Evolutionary conservation across 2,113 vertebrate genomes (phyloP), one percentile per base, ranked within the genome.

Genomic region (Zapus hudsonius): DNA sequence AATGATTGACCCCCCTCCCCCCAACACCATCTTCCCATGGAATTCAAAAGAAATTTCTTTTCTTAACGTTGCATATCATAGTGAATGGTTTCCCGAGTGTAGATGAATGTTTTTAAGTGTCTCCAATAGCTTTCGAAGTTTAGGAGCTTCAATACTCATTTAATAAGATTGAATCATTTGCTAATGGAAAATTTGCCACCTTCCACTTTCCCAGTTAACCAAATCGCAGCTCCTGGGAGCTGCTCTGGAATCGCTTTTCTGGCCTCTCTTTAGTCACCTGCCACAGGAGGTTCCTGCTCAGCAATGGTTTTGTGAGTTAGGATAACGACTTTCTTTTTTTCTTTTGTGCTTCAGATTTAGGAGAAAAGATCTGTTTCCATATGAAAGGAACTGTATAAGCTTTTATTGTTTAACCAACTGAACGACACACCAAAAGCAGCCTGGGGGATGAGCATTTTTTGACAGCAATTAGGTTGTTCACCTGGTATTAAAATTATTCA

Each of bases 21-120:
- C 40, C 59, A 90, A 96, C 85, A 75, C 96, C 95, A 96, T 83
- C 97, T 94, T 85, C 16, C 95, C 96, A 93, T 97, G 93, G 94
- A 93, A 93, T 97, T 80, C 40, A 69, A 87, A 96, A 96, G 69
- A 84, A 78, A 13, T 19, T 33, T 59, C 80, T 96, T 93, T 96
- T 95, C 91, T 96, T 97, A 86, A 97, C 38, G 94, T 98, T 96
- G 97, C 96, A 97, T 98, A 97, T 89, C 96, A 95, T 98, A 97
- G 97, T 98, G 97, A 98, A 98, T 98, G 98, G 96, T 98, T 97
- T 93, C 97, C 98, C 97, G 96, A 96, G 96, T 98, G 97, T 98
- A 98, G 96, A 98, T 97, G 97, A 98, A 97, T 98, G 97, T 97
- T 97, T n/a, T 97, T 94, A 97, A 96, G 97, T 97, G 97, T 98